These are phyloP conservation scores for Pogonognathellus flavescens DNA, from an alignment of 1,140 invertebrate genomes.

Conservation along the genomic window DNA sequence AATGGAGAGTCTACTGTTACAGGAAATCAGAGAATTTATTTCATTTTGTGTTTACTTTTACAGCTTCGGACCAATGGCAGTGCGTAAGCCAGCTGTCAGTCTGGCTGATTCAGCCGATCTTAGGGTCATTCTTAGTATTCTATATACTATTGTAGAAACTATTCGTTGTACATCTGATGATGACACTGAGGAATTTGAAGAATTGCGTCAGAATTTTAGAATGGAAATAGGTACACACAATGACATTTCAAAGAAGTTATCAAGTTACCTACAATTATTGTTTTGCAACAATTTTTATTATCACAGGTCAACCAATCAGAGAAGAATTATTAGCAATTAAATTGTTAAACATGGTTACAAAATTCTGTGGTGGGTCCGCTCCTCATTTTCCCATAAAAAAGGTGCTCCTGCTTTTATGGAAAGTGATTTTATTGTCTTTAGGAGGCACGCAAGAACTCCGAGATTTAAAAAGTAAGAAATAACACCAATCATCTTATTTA, in stretches of 20 bases:
- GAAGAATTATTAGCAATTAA: conserved; percentile 91
- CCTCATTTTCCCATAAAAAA: conserved; percentile 99
- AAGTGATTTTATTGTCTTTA: conserved; percentile 89
- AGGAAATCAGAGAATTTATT: too few species aligned
- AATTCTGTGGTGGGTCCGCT: conserved; percentile 92
- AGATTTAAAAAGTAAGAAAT: conserved; percentile 76
- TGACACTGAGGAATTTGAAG: conserved; percentile 77
- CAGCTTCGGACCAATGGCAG: conserved; percentile 76
- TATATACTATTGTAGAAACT: conserved; percentile 95
- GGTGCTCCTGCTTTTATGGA: conserved; percentile 95
- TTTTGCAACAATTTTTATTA: neutral
- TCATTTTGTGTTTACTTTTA: conserved; percentile 27
- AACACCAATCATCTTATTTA: neutral
- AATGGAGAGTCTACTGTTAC: too few species aligned
- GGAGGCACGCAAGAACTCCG: conserved; percentile 88
- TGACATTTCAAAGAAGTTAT: conserved; percentile 68
- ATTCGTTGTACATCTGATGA: conserved; percentile 78
- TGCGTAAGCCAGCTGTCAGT: conserved; percentile 90
- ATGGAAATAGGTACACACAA: conserved; percentile 83
- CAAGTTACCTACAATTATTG: neutral
- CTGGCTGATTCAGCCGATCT: conserved; percentile 92
- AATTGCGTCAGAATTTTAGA: conserved; percentile 82
- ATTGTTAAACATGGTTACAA: conserved; percentile 92
- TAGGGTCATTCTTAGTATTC: conserved; percentile 89
- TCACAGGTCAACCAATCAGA: conserved; percentile 71